Percentiles rank a stretch among this genome's conserved stretches.
phyloP scores from a whole-genome alignment of 1,140 invertebrate species.

The Aphidius gifuensis region DNA sequence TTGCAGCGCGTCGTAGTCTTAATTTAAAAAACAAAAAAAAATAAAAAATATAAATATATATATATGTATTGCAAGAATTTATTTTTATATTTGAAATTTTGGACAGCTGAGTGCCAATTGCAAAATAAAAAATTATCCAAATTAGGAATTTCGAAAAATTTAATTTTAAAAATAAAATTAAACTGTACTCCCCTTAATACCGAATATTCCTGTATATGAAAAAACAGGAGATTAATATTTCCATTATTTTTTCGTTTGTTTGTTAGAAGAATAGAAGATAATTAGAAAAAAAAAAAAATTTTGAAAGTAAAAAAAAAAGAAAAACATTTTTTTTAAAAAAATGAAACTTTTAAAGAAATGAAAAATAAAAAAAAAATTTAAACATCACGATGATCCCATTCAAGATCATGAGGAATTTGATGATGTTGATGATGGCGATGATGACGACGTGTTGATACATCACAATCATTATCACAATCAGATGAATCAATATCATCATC shows the following conservation, averaged over 20 bases:
- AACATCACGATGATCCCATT: constrained; percentile 63
- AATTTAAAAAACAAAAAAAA: background rate
- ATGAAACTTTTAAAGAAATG: constrained; percentile 10
- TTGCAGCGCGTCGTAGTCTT: background rate
- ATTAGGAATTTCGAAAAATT: background rate
- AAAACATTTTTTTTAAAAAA: constrained; percentile 1
- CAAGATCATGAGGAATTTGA: constrained; percentile 64
- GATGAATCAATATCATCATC: constrained; percentile 60
- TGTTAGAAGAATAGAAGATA: too few species aligned
- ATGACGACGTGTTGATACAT: constrained; percentile 38
- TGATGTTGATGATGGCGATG: constrained; percentile 56
- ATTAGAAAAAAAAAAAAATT: too few species aligned
- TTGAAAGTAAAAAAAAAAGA: too few species aligned
- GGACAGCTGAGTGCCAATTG: too few species aligned
- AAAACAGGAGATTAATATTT: too few species aligned
- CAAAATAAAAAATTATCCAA: background rate
- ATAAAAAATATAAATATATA: background rate
- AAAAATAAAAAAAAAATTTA: constrained; percentile 34
- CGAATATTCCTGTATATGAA: constrained; percentile 17
- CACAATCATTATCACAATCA: constrained; percentile 54
- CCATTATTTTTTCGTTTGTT: too few species aligned
- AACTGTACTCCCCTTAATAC: constrained; percentile 38
- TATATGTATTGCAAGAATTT: too few species aligned
- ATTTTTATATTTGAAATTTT: too few species aligned
- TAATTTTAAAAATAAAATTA: too few species aligned